Conservation (phyloP, 2,888 invertebrate genomes). For the Mesoligia furuncula region DNA sequence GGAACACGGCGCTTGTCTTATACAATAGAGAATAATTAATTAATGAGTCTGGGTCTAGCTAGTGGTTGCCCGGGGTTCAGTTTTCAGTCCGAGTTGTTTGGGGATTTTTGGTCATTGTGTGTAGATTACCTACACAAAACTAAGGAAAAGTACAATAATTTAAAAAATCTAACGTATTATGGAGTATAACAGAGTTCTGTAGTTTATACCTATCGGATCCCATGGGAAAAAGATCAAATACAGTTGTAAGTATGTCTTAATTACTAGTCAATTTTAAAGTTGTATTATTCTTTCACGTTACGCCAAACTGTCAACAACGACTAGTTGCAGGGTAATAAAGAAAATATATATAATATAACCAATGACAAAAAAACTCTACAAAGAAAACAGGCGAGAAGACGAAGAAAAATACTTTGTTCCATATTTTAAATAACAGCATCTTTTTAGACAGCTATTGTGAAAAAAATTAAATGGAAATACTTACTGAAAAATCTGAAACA, state of each 20-base stretch:
- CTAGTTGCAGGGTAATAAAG: neutral
- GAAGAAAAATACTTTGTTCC: neutral
- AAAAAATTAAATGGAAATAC: neutral
- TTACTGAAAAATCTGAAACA: neutral
- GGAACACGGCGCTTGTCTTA: neutral
- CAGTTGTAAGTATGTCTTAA: neutral
- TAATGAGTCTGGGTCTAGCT: neutral
- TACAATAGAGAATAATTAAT: slow-evolving; percentile 29
- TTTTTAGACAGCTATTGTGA: neutral
- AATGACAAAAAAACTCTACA: neutral
- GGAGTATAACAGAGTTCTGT: neutral
- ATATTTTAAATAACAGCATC: neutral
- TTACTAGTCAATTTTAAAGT: neutral
- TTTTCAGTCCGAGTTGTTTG: neutral
- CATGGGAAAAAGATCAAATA: neutral
- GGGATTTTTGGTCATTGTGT: neutral
- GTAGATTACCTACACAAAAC: neutral
- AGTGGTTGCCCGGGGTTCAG: neutral
- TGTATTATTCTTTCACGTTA: neutral
- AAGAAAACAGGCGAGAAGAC: neutral
- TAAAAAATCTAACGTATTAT: neutral
- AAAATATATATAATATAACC: neutral
- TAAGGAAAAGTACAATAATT: neutral
- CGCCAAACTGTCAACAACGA: neutral
- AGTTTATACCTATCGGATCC: neutral